Evolutionary conservation across 2,888 invertebrate species (phyloP), one percentile per base, ranked within the genome.

Genomic region (Eutolmus rufibarbis): DNA sequence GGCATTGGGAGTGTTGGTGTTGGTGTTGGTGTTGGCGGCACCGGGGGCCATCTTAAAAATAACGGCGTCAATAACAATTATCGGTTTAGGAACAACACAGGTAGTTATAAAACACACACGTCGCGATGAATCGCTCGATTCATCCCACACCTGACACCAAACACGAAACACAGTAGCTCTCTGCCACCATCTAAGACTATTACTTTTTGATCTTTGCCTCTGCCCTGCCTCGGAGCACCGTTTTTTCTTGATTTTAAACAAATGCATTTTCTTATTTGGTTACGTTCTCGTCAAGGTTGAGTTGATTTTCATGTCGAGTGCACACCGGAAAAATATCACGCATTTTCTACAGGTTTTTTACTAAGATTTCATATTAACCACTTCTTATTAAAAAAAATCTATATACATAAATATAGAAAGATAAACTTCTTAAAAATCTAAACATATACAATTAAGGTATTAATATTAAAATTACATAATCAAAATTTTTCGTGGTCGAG

Each of bases 61-160:
- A 92, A 92, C 89, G 81, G 74, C 46, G 81, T 87, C 74, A 87
- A 92, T 89, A 92, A 92, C 90, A 92, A 92, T 91, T 93, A 92
- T 90, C 92, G 92, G 90, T 93, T 91, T 91, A 92, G 92, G 91
- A 91, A 90, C 88, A 90, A 90, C 88, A 91, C 92, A 89, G 87
- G 87, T 87, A 87, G 76, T 43, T 82, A 57, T 82, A 82, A 14
- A 34, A 46, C 14, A 46, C 43, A 46, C 19, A 66, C 28, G 40
- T 46, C 40, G n/a, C 16, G 40, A 34, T 76, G 34, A 66, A 40
- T 37, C 43, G 16, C 43, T 46, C 19, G 37, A 82, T 57, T 82
- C 37, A 56, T 81, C 23, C 66, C 46, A 82, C 57, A 82, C 57
- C 23, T 46, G 43, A 46, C 43, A 46, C 43, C 12, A 43, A 12